Evolutionary conservation across 53 echinoderm and acorn worm species (phyloP).

Genomic region (Glandiceps talaboti): DNA sequence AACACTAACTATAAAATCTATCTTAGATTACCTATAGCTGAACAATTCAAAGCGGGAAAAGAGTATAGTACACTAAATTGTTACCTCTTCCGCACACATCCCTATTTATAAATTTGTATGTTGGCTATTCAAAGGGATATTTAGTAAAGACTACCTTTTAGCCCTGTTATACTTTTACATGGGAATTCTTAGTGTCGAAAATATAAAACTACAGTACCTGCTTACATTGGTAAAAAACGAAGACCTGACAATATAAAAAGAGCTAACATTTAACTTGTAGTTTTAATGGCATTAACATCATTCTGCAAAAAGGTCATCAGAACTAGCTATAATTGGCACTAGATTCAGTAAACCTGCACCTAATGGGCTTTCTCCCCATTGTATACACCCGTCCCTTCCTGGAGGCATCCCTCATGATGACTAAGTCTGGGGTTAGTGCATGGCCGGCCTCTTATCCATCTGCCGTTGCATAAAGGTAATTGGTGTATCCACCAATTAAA

Average conservation of each 20-base stretch:
- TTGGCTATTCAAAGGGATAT: slow-evolving; percentile 9
- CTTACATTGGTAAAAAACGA: background rate
- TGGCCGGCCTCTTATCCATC: background rate
- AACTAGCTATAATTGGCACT: slow-evolving; percentile 6
- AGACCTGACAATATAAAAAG: slow-evolving; percentile 1
- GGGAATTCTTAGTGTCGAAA: slow-evolving; percentile 5
- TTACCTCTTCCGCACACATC: background rate
- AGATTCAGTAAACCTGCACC: background rate
- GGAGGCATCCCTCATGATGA: background rate
- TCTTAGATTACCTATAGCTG: slow-evolving; percentile 11
- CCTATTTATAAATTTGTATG: background rate
- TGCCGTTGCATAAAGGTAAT: background rate
- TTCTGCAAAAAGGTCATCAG: slow-evolving; percentile 13
- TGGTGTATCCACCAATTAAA: background rate
- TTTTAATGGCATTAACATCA: slow-evolving; percentile 4
- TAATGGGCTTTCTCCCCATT: background rate
- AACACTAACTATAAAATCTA: slow-evolving; percentile 8
- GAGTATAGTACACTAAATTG: slow-evolving; percentile 2
- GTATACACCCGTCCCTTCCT: background rate
- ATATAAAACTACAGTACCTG: too few species aligned
- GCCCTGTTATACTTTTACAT: slow-evolving; percentile 7
- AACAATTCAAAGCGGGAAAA: background rate
- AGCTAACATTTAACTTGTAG: slow-evolving; percentile 15
- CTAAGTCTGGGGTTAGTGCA: background rate
- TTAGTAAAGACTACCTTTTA: background rate